Evolutionary conservation across 2,113 vertebrate genomes (phyloP).

Genomic region (Psophia crepitans): DNA sequence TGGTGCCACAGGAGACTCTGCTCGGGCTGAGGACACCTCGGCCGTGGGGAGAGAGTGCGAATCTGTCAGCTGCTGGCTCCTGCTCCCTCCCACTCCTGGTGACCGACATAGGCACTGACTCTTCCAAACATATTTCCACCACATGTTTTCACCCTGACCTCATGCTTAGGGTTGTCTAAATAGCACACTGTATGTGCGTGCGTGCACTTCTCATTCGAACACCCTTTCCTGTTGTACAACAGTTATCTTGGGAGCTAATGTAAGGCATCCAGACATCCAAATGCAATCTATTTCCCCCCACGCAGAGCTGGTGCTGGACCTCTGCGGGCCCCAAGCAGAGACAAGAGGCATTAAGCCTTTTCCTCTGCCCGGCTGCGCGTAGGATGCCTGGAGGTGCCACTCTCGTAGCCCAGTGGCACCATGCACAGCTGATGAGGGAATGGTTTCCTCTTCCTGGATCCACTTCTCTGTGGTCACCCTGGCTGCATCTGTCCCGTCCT

Average conservation of each 20-base stretch:
- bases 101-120: conserved; percentile 32
- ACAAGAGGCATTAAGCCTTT: not conserved
- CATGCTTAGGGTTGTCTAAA: conserved; percentile 60
- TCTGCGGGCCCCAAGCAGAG: not conserved
- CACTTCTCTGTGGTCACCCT: not conserved
- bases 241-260: conserved; percentile 42
- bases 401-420: not conserved
- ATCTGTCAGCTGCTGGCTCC: conserved; percentile 49
- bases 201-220: conserved; percentile 31
- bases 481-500: not conserved
- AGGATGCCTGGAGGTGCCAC: not conserved
- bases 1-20: not conserved
- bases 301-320: not conserved
- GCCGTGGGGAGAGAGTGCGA: not conserved
- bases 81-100: conserved; percentile 39
- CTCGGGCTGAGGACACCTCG: not conserved
- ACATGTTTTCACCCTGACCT: conserved; percentile 69
- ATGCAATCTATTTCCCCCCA: not conserved
- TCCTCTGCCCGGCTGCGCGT: rapidly evolving
- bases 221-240: conserved; percentile 58
- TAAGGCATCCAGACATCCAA: conserved; percentile 9
- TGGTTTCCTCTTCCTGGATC: not conserved
- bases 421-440: not conserved
- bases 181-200: conserved; percentile 47
- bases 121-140: conserved; percentile 72